Evolutionary conservation across 2,113 vertebrate genomes (phyloP), one percentile per base, ranked within the genome.

Genomic region (Ammospiza nelsoni): DNA sequence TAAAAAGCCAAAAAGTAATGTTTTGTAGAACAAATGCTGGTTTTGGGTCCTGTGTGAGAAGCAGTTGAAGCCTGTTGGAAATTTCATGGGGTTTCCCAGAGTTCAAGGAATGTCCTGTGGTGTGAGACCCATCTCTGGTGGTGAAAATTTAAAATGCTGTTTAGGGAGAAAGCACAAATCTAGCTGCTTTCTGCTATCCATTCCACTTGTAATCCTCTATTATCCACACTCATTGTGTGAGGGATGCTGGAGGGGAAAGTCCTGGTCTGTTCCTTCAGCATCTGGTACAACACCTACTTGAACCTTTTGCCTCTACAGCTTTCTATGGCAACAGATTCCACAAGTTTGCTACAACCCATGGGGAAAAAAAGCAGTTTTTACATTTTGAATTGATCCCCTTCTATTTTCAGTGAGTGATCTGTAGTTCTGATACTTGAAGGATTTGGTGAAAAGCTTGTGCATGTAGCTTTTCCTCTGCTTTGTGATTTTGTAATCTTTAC

Each of bases 141-240:
- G 54, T 63, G 49, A 35, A 29, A 76, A 51, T 1, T 2, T 7
- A 62, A 89, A 88, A 91, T 57, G 67, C 11, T 76, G 9, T 43
- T 92, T 48, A 72, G 29, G 79, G 29, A 72, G 35, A 65, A 51
- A 28, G 39, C 12, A 43, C 17, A 86, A 72, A 55, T 83, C 39
- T 57, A 61, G 15, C 57, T 90, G 52, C 18, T 83, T 92, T 86
- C 51, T 91, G 37, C 41, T 35, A 59, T 65, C 15, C 11, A 19
- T 52, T 85, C 52, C 39, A 41, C 18, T 82, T 75, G 39, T 25
- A 51, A 2, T 61, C 7, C 35, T 71, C 15, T 46, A 28, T 15
- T 77, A 33, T 14, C 48, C 35, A 17, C 0, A 0, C 68, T 54
- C 44, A 18, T 37, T 57, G 27, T 1, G 2, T 1, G 2, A 79